Conservation (phyloP, 2,797 vertebrate genomes). For the Erithacus rubecula region DNA sequence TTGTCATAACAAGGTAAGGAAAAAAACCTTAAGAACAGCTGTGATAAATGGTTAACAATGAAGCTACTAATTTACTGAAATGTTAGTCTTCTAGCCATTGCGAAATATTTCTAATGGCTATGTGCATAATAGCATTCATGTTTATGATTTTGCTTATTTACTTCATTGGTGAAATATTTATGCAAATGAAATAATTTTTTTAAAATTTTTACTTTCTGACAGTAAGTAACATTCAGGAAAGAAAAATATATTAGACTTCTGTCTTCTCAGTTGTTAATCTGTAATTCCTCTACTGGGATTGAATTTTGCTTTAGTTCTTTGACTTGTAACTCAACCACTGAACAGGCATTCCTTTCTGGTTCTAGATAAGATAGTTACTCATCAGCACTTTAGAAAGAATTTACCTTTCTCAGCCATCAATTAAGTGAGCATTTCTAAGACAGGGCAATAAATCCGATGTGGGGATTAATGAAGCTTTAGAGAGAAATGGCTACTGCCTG, state of each 20-base stretch:
- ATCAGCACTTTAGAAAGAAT: conserved; percentile 13
- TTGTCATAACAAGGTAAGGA: neutral
- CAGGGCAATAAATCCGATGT: neutral
- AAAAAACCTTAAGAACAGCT: neutral
- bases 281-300: neutral
- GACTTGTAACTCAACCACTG: neutral
- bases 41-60: neutral
- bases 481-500: neutral
- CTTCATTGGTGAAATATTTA: neutral
- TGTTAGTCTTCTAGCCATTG: neutral
- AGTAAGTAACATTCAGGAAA: neutral
- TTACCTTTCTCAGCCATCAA: neutral
- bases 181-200: neutral
- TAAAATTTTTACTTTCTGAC: neutral
- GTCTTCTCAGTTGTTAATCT: neutral
- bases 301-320: neutral
- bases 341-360: neutral
- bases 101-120: neutral
- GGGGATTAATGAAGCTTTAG: conserved; percentile 4
- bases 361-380: neutral
- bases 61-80: conserved; percentile 7
- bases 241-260: neutral
- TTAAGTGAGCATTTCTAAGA: conserved; percentile 14
- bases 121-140: neutral
- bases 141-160: neutral